Base-by-base conservation (phyloP, 1,140 invertebrate genomes). In the Magallana gigas region DNA sequence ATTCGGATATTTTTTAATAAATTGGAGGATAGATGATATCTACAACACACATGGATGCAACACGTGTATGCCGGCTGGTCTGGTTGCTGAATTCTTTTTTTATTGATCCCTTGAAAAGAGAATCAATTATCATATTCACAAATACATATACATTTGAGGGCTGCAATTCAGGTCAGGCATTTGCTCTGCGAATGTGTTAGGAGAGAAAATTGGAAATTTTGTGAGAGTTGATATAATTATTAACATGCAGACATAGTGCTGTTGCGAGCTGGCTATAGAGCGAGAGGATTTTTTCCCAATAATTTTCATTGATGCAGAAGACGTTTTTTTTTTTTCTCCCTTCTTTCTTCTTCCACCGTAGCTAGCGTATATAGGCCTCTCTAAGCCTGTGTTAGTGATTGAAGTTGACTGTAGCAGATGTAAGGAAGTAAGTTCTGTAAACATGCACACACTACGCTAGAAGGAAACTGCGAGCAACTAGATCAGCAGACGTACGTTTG, bases 281-380 rank as follows among this genome's bases (percentile, higher is more conserved):
- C 5, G 36, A 48, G 36, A 2, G 18, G 23, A 11, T 8, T 29
- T 71, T 68, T 71, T 71, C 36, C 68, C 68, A 71, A 71, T 71
- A 71, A 76, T 76, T 76, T 76, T 76, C 68, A 76, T 76, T 76
- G 68, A 76, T 76, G 68, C 68, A 76, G 68, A 29, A 76, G 68
- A 29, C 68, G 11, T 71, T 71, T 48, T 48, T 48, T 48, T 48
- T 48, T 48, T 5, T 1, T 48, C 1, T 1, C 23, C 23, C 36
- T 48, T 48, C 36, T 48, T 48, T 5, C 5, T 48, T 48, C 36
- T 48, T 48, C 36, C 36, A 48, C 36, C 5, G 36, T 48, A 48
- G 36, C 36, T 48, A 48, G 36, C 5, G 36, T 48, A 48, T 48
- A 9, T 23, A 76, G 68, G 68, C 68, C 23, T 76, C 68, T 76